Evolutionary conservation across 2,113 vertebrate genomes (phyloP).

Genomic region (Gopherus flavomarginatus): DNA sequence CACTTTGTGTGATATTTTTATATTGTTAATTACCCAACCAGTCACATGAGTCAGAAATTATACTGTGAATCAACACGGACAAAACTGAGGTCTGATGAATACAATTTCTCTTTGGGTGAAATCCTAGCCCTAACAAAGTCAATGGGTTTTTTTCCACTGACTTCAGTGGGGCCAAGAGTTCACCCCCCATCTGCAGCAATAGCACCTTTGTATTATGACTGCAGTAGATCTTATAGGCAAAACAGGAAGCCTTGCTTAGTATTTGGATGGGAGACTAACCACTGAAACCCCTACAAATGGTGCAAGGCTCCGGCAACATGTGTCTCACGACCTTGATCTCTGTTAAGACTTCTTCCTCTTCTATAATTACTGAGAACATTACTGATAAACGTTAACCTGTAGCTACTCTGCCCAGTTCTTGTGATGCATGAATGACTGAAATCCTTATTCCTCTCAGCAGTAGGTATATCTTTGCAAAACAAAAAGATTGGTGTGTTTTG

Average conservation of each 20-base stretch:
- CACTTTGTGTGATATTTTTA: neutral
- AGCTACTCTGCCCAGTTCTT: neutral
- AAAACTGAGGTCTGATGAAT: neutral
- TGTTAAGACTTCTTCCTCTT: neutral
- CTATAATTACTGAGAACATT: neutral
- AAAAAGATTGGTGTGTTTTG: neutral
- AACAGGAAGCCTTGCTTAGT: neutral
- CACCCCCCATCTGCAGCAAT: neutral
- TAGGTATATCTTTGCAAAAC: neutral
- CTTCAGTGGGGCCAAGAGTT: neutral
- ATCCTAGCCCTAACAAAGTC: neutral
- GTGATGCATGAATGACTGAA: neutral
- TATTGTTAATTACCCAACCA: neutral
- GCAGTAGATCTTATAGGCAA: neutral
- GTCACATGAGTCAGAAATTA: neutral
- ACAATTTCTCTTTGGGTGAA: neutral
- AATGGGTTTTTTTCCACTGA: neutral
- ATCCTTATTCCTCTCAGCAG: neutral
- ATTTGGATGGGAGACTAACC: neutral
- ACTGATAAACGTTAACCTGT: neutral
- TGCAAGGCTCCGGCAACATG: neutral
- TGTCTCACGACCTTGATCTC: neutral
- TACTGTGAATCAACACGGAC: neutral
- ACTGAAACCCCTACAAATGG: neutral
- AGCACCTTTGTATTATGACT: neutral